Conservation (phyloP, 2,888 invertebrate species). For the Biston betularia region DNA sequence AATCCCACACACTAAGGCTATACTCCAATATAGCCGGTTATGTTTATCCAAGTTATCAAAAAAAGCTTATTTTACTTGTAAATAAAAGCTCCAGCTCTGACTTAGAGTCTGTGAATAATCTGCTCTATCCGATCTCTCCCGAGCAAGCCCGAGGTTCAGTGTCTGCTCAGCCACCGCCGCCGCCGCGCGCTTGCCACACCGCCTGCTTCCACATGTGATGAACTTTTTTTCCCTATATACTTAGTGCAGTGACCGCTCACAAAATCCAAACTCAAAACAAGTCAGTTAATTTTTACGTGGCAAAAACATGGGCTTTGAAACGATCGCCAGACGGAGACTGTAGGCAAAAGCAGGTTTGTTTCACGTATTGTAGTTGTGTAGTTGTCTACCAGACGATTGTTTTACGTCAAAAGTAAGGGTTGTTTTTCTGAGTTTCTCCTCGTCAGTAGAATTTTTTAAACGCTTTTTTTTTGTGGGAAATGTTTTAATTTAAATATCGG, state of each 20-base stretch:
- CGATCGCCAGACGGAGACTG: conserved; percentile 50
- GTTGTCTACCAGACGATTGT: conserved; percentile 35
- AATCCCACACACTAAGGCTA: too few relatives aligned
- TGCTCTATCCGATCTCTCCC: conserved; percentile 41
- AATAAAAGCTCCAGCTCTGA: conserved; percentile 11
- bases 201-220: conserved; percentile 64
- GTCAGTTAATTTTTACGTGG: conserved; percentile 47
- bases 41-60: too few relatives aligned
- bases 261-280: conserved; percentile 23
- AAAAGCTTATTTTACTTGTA: too few relatives aligned
- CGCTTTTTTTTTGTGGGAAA: neutral
- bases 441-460: neutral
- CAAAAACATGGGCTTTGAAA: conserved; percentile 63
- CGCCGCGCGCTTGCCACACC: conserved; percentile 53
- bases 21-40: too few relatives aligned
- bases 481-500: neutral
- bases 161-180: conserved; percentile 58
- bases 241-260: conserved; percentile 62
- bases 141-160: conserved; percentile 59
- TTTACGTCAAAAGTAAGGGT: conserved; percentile 32
- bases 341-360: conserved; percentile 58
- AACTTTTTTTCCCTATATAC: conserved; percentile 65
- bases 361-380: conserved; percentile 18
- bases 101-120: conserved; percentile 2
- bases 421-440: conserved; percentile 11